Conservation (phyloP, 2,888 invertebrate genomes). For the Ferrisia virgata region DNA sequence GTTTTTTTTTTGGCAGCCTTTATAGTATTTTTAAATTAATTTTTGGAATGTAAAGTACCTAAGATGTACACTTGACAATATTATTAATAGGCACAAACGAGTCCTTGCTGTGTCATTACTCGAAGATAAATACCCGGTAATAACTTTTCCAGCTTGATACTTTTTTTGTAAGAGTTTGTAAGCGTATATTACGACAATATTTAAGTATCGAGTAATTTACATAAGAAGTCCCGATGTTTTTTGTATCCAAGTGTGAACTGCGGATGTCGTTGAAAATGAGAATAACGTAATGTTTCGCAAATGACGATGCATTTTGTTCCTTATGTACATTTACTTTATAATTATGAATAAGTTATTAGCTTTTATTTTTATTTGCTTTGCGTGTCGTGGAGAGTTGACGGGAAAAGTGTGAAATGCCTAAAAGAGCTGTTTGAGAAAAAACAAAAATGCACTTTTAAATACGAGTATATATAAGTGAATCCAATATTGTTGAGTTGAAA, state of each 20-base stretch:
- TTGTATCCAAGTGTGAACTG: neutral
- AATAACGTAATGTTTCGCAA: neutral
- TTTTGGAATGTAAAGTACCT: neutral
- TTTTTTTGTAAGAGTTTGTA: neutral
- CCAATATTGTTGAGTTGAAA: too few species aligned
- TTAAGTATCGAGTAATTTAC: neutral
- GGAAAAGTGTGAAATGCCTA: neutral
- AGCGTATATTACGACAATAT: neutral
- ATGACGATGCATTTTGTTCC: neutral
- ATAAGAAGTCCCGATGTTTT: neutral
- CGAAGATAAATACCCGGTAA: neutral
- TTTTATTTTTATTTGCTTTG: neutral
- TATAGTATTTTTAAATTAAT: neutral
- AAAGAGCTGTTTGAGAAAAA: neutral
- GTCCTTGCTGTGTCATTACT: neutral
- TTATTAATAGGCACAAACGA: neutral
- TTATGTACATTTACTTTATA: neutral
- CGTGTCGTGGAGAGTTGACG: neutral
- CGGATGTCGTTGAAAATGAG: neutral
- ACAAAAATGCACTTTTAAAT: too few species aligned
- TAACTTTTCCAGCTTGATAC: neutral
- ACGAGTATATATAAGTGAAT: too few species aligned
- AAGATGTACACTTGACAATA: neutral
- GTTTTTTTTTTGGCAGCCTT: conserved; percentile 16
- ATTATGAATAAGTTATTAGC: neutral